Conservation (phyloP, 1,140 invertebrate species). For the Laupala kohalensis region DNA sequence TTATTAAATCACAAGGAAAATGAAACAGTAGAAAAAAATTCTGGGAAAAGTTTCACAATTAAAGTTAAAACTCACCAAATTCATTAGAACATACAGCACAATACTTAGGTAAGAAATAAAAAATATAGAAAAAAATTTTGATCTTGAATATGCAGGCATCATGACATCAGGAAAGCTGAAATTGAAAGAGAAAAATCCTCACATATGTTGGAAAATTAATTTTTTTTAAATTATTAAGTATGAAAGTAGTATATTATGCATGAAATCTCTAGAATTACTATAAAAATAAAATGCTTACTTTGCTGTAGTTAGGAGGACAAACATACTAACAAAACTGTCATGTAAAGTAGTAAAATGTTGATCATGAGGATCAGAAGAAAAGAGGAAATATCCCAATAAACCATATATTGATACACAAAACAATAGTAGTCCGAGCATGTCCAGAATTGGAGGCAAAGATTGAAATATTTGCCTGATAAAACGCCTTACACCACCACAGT, state of each 20-base stretch:
- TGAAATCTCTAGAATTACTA: neutral
- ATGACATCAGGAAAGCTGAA: conserved; percentile 82
- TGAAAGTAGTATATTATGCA: neutral
- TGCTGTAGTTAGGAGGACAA: conserved; percentile 79
- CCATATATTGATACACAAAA: conserved; percentile 80
- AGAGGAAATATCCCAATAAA: conserved; percentile 70
- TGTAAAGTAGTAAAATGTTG: conserved; percentile 64
- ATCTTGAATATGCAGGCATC: conserved; percentile 77
- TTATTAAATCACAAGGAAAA: neutral
- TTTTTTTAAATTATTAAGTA: neutral
- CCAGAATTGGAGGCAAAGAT: conserved; percentile 75
- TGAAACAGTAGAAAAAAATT: neutral
- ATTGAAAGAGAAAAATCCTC: conserved; percentile 18
- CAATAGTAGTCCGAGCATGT: conserved; percentile 72
- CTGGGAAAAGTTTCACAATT: neutral
- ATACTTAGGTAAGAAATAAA: conserved; percentile 77
- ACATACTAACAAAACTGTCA: conserved; percentile 78
- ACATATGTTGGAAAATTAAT: neutral
- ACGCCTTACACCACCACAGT: conserved; percentile 55
- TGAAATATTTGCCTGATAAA: conserved; percentile 37
- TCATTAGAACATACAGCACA: conserved; percentile 70
- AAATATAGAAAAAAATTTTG: conserved; percentile 70
- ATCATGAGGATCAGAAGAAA: conserved; percentile 55
- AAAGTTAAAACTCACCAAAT: conserved; percentile 42
- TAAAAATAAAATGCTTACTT: conserved; percentile 55